Evolutionary conservation across 2,888 invertebrate species (phyloP), one percentile per base, ranked within the genome.

Genomic region (Nyleta sp.): DNA sequence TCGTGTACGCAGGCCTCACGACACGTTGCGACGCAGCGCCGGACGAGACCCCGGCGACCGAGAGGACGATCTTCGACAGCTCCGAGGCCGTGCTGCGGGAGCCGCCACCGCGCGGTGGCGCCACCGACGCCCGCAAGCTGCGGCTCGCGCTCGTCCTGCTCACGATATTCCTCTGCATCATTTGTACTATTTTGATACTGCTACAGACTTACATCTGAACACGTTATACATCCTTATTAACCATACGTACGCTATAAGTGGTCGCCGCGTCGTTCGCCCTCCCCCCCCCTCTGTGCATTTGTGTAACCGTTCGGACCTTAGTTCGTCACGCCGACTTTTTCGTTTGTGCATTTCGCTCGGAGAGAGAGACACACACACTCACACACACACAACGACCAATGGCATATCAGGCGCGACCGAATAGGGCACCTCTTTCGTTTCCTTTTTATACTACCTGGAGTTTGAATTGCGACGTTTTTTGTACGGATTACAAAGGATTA

Each of bases 101-200:
- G 84, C 84, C 87, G 74, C 87, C 24, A n/a, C n/a, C n/a, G n/a
- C n/a, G n/a, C n/a, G n/a, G n/a, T n/a, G n/a, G 89, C 87, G 89
- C 88, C 87, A 42, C 81, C 62, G 20, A 55, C 20, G 83, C 88
- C 87, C 89, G 95, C 91, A 94, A 94, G 85, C 92, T 94, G 89
- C 94, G 94, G 86, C 92, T 94, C 88, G 92, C 94, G 90, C 93
- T 95, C 91, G 93, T 95, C 89, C 92, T 94, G 88, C 93, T 94
- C 83, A 93, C 95, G 91, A 94, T 94, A 91, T 94, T 95, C 91
- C 94, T 95, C 91, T 94, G 94, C 92, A 94, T 94, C 81, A 94
- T 95, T 91, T 92, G 95, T 92, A 94, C 94, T 90, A 94, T 95
- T 90, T 92, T 95, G 88, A 92, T 95, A 92, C 92, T 95, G 89